Percentiles rank a stretch among this genome's conserved stretches.
Evolutionary conservation across 2,113 vertebrate species (phyloP).

Genomic region (Callaeas wilsoni): DNA sequence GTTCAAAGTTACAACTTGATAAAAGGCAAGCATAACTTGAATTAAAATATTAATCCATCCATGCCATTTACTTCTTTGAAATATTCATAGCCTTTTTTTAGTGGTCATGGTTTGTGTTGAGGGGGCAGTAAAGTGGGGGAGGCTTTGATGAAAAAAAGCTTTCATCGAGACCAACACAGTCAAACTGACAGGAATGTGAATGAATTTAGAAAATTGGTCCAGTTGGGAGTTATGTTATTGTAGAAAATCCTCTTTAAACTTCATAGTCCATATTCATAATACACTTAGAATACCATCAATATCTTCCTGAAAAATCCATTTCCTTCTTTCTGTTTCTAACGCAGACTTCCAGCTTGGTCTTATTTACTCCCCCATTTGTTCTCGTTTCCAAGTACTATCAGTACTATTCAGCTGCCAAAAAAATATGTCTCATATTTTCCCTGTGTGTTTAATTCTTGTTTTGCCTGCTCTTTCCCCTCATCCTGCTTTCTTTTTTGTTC

Average conservation of each 20-base stretch:
- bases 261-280: slow-evolving; percentile 15
- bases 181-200: slow-evolving; percentile 15
- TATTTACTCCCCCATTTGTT: slow-evolving; percentile 6
- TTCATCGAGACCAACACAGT: slow-evolving; percentile 14
- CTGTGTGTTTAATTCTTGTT: background rate
- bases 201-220: slow-evolving; percentile 15
- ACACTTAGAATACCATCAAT: slow-evolving; percentile 23
- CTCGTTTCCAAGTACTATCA: background rate
- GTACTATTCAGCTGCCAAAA: background rate
- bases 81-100: slow-evolving; percentile 49
- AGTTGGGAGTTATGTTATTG: slow-evolving; percentile 10
- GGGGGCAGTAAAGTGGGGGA: background rate
- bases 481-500: background rate
- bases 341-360: background rate
- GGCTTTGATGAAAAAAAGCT: slow-evolving; percentile 23
- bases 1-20: slow-evolving; percentile 64
- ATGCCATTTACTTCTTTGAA: slow-evolving; percentile 60
- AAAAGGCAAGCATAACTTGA: slow-evolving; percentile 52
- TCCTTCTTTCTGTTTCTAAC: background rate
- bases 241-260: slow-evolving; percentile 10
- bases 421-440: background rate
- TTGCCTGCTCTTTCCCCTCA: background rate
- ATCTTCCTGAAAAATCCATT: slow-evolving; percentile 1
- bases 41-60: slow-evolving; percentile 68
- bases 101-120: background rate